Base-by-base conservation (phyloP, 2,888 invertebrate genomes). In the Aphodius granarius region DNA sequence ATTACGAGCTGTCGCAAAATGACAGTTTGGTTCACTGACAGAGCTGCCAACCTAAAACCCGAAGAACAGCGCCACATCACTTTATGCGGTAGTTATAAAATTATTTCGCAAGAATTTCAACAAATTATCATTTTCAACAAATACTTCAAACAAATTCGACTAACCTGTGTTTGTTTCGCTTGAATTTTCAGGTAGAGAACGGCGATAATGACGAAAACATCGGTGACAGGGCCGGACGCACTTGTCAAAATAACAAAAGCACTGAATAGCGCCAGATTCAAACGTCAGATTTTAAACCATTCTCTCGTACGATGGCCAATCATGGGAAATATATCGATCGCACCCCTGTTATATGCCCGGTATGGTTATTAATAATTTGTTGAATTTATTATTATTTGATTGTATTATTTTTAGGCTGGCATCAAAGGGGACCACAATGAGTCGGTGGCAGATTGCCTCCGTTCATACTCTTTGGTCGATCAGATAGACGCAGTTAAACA, bases 301-400 rank as follows among this genome's bases (percentile, higher is more conserved):
- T 66, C 16, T 63, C 72, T 43, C 5, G 16, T 74, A 80, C 71
- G 20, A 85, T 85, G 85, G 82, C 84, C 63, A 84, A 85, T 79
- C 74, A 75, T n/a, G 84, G 83, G 76, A 84, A 82, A 82, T 86
- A 81, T 77, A 81, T 81, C 19, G 85, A 86, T 75, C 78, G 83
- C 66, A 81, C 82, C 0, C 85, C 85, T 4, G 73, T 75, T 17
- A 80, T 82, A 66, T 80, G 81, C 63, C 74, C 82, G 15, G 82
- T 81, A 81, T 66, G 17, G 18, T 72, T 63, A 20, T 18, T 63
- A 72, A 73, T 63, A 72, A 20, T 22, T 64, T 17, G 22, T 73
- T 23, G 76, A 64, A 64, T 63, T 20, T 66, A 17, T 63, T 6
- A 62, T 63, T 21, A 2, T 20, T 13, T 2, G 22, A 23, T 20